phyloP scores from a whole-genome alignment of 2,888 invertebrate species.

The Phragmatobia fuliginosa region DNA sequence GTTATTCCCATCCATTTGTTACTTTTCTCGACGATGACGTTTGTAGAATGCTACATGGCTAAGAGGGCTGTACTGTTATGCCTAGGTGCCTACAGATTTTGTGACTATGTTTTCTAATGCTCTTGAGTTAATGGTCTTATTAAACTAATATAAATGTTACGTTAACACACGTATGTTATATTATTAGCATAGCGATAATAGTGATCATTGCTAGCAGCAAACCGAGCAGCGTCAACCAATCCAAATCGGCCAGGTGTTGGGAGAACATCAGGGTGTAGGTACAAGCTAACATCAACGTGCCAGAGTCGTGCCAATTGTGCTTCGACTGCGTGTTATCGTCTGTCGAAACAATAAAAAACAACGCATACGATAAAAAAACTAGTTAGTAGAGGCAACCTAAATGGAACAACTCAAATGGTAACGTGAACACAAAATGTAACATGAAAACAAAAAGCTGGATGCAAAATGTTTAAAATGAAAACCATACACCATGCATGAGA shows the following conservation, averaged over 20 bases:
- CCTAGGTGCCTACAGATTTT: not conserved
- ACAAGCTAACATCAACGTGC: slow-evolving; percentile 92
- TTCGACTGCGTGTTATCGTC: slow-evolving; percentile 81
- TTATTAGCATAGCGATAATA: slow-evolving; percentile 89
- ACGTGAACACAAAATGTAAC: slow-evolving; percentile 45
- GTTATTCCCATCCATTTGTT: no score
- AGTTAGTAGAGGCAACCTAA: slow-evolving; percentile 49
- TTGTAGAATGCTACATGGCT: no score
- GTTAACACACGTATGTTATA: slow-evolving; percentile 64
- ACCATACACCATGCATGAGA: slow-evolving; percentile 81
- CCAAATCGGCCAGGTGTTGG: slow-evolving; percentile 90
- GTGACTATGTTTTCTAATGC: not conserved
- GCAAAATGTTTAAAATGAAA: slow-evolving; percentile 81
- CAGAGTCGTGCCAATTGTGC: slow-evolving; percentile 87
- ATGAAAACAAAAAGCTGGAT: slow-evolving; percentile 65
- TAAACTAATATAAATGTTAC: slow-evolving; percentile 21
- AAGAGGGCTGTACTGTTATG: no score
- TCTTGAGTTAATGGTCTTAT: not conserved
- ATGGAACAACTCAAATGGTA: slow-evolving; percentile 16
- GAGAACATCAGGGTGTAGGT: slow-evolving; percentile 91
- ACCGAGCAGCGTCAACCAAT: slow-evolving; percentile 91
- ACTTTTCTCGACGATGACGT: no score
- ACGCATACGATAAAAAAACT: slow-evolving; percentile 58
- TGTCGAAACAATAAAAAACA: slow-evolving; percentile 73
- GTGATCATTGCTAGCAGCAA: slow-evolving; percentile 91